Evolutionary conservation across 2,888 invertebrate genomes (phyloP).

Genomic region (Orthosia cruda): DNA sequence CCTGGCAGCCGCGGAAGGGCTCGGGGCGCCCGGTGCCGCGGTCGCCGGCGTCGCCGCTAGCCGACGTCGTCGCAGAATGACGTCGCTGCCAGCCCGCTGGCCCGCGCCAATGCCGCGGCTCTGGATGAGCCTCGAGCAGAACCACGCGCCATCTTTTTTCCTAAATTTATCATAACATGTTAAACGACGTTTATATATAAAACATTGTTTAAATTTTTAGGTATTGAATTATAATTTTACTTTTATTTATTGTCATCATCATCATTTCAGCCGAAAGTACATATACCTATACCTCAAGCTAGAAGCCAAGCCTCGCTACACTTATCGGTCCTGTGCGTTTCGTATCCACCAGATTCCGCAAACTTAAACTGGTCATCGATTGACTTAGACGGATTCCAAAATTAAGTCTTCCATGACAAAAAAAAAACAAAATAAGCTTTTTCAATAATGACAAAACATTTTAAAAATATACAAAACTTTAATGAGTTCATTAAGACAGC

Average conservation of each 20-base stretch:
- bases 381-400: no score
- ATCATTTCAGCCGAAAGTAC: no score
- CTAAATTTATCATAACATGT: conserved; percentile 3
- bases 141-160: conserved; percentile 59
- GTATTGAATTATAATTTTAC: background rate
- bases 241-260: background rate
- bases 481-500: conserved; percentile 4
- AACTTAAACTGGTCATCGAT: no score
- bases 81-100: conserved; percentile 59
- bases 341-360: no score
- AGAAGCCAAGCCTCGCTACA: no score
- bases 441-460: no score
- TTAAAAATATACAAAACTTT: no score
- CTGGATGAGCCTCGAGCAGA: conserved; percentile 71
- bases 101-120: conserved; percentile 75
- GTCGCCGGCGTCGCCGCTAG: conserved; percentile 79
- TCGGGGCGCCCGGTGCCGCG: conserved; percentile 78
- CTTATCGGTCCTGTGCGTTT: no score
- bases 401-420: no score
- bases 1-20: conserved; percentile 75
- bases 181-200: background rate
- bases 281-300: no score
- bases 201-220: no score
- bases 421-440: no score
- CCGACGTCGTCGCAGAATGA: conserved; percentile 4